A percentile compares a stretch with the other conserved stretches of the same genome.
These are phyloP conservation scores for Pectinophora gossypiella DNA, from an alignment of 1,140 invertebrate species.

Conservation along the genomic window DNA sequence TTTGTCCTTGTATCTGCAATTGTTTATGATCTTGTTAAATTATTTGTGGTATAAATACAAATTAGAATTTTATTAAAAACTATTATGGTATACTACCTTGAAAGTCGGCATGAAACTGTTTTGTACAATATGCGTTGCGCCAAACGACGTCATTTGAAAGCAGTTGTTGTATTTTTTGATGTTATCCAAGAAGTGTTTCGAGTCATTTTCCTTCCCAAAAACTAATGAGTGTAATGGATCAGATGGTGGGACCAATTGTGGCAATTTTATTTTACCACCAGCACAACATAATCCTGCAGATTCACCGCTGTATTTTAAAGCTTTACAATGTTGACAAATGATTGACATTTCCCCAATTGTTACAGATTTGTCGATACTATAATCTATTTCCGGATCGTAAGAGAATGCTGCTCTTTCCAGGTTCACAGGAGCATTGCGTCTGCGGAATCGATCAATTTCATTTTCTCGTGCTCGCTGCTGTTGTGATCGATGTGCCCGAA, in stretches of 20 bases:
- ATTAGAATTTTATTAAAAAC: too few species aligned
- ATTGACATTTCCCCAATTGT: constrained; percentile 29
- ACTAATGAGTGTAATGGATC: constrained; percentile 37
- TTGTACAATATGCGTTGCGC: constrained; percentile 26
- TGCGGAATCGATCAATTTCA: too few species aligned
- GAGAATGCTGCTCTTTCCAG: constrained; percentile 10
- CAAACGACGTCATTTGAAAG: too few species aligned
- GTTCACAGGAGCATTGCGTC: too few species aligned
- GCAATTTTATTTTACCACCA: constrained; percentile 38
- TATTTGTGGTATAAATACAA: too few species aligned
- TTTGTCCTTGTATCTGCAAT: too few species aligned
- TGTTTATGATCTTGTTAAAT: too few species aligned
- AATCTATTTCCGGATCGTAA: constrained; percentile 27
- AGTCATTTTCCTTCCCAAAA: constrained; percentile 34
- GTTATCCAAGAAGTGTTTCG: constrained; percentile 37
- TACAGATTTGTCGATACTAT: constrained; percentile 18
- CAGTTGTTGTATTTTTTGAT: constrained; percentile 37
- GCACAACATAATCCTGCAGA: constrained; percentile 53
- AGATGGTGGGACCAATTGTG: constrained; percentile 31
- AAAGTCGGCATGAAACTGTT: constrained; percentile 27
- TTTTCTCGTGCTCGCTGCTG: too few species aligned
- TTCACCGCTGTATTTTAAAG: constrained; percentile 55
- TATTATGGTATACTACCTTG: too few species aligned
- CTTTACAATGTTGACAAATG: constrained; percentile 39
- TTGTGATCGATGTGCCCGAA: too few species aligned